phyloP scores from a whole-genome alignment of 1,140 invertebrate genomes.

The Drosophila parvula region DNA sequence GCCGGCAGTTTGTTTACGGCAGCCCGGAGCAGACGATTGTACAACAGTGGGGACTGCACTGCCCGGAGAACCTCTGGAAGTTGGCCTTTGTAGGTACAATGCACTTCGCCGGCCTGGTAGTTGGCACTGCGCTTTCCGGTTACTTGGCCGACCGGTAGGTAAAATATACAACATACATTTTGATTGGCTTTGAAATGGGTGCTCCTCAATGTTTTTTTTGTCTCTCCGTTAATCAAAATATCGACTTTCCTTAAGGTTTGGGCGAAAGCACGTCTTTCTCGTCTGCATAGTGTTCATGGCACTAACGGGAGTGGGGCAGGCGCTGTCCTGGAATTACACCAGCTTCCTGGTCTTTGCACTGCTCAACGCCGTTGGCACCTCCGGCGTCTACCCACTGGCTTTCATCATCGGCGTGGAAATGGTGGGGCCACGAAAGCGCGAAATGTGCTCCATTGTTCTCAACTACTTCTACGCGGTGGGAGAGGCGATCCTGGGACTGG shows the following conservation, averaged over 20 bases:
- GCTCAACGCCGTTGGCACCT: constrained; percentile 86
- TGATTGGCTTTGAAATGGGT: neutral
- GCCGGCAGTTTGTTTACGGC: constrained; percentile 85
- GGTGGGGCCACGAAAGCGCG: constrained; percentile 87
- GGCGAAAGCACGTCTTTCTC: constrained; percentile 86
- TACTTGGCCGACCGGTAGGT: constrained; percentile 86
- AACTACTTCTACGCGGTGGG: constrained; percentile 89
- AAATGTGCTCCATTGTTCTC: constrained; percentile 87
- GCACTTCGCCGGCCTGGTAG: constrained; percentile 87
- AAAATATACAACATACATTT: neutral
- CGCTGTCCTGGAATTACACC: constrained; percentile 85
- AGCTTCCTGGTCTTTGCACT: constrained; percentile 86
- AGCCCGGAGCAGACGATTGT: constrained; percentile 85
- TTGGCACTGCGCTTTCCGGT: constrained; percentile 86
- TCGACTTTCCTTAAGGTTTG: constrained; percentile 84
- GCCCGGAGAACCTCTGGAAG: constrained; percentile 87
- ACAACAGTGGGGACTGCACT: constrained; percentile 86
- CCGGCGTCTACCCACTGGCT: constrained; percentile 87
- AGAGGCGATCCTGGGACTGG: constrained; percentile 86
- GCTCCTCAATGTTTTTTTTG: neutral
- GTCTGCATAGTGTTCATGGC: constrained; percentile 86
- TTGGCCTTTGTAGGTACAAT: constrained; percentile 87
- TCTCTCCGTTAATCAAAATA: neutral
- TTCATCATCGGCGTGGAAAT: constrained; percentile 89
- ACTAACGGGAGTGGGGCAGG: constrained; percentile 85